Base-by-base conservation (phyloP, 1,140 invertebrate species). In the Dinoponera quadriceps region DNA sequence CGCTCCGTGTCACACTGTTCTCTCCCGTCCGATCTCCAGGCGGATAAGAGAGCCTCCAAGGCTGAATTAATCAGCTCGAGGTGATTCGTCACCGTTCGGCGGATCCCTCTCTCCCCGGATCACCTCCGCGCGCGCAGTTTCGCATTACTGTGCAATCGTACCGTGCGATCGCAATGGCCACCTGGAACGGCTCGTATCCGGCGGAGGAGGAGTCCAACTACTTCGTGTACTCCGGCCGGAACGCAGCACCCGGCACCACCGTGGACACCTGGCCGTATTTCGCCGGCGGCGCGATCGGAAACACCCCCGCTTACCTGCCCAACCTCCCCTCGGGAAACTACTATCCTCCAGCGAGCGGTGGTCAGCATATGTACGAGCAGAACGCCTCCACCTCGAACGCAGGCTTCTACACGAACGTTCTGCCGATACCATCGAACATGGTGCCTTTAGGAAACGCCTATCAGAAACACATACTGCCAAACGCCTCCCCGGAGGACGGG, bases 121-220 rank as follows among this genome's bases (percentile, higher is more conserved):
- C 16, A 20, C 2, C 5, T 1, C 14, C 0, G 11, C 27, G 3
- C 29, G 48, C 16, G 2, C 16, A 22, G 14, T 80, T 80, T 80
- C 65, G 75, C 33, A 29, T 57, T 48, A 57, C 65, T 57, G 75
- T 80, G 75, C 65, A 80, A 80, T 73, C 29, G 18, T 22, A 5
- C 11, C 38, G n/a, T 4, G 9, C 7, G 38, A 9, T 44, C 16
- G 7, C 33, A 18, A 94, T 94, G 93, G 93, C 93, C 57, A 93
- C 92, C 48, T 94, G 93, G 93, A 90, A 94, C 78, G 93, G 93
- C 59, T 94, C 93, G 3, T 92, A 92, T 66, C 85, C 88, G 25
- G 91, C 87, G 7, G 84, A 89, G 20, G 92, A 92, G 11, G 93
- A 92, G 69, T 78, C 90, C 14, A 91, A 90, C 74, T 93, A 88